Base-by-base conservation (phyloP, 2,888 invertebrate species). In the Melieria omissa region DNA sequence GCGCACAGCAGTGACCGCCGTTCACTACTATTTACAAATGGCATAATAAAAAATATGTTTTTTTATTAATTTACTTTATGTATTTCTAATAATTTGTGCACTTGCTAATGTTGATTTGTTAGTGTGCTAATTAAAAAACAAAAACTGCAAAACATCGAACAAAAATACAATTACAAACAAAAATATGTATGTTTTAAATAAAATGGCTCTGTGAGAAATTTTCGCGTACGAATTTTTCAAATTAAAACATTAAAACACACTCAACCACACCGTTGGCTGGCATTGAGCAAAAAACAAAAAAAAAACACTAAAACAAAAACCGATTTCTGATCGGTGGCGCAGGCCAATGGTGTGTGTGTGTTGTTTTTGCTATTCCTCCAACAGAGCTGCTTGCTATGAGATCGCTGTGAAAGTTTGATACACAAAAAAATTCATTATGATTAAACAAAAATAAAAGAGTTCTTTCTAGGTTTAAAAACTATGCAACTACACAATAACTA, bases 391-490 rank as follows among this genome's bases (percentile, higher is more conserved):
- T 82, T 81, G 80, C 82, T 82, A 81, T 84, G 84, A 84, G 85
- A 84, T 84, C 84, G 82, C 80, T 81, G 78, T 84, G 84, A 84
- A 84, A 84, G 84, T 81, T 84, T 80, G 83, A 83, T 78, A 77
- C 75, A 77, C 75, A 74, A 68, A 67, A 57, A 70, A 70, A 52
- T 52, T 68, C 49, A 58, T 52, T 68, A 70, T 68, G 46, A 58
- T 64, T 45, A 60, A 68, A 64, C 54, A 65, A 47, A 49, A 52
- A 29, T 16, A 54, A 49, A 41, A 63, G 49, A 16, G 46, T 49
- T 47, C 49, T 47, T 65, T 54, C 67, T 72, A 72, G 55, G 29
- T 29, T 29, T 29, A 29, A 29, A 29, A 29, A 29, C 29, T 29
- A 29, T 29, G 29, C 29, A 29, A 29, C 29, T 29, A 29, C 29